Conservation (phyloP, 2,888 invertebrate genomes). For the Melanchra persicariae region DNA sequence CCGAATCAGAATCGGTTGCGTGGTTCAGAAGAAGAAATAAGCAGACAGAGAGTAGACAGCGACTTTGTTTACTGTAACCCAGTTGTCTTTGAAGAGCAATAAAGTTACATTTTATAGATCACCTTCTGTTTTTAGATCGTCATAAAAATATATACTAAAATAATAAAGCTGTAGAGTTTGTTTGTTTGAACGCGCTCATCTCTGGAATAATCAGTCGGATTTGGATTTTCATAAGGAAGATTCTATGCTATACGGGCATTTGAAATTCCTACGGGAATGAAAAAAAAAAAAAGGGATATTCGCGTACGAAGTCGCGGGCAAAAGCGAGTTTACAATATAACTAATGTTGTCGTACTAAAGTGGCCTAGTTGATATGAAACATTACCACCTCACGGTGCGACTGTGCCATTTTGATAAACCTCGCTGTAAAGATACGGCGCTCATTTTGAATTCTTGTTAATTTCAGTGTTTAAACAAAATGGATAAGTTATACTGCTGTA, state of each 20-base stretch:
- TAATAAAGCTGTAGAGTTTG: too few relatives aligned
- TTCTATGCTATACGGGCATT: too few relatives aligned
- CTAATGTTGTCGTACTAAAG: conserved; percentile 12
- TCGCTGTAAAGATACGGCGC: conserved; percentile 49
- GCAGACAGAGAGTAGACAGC: too few relatives aligned
- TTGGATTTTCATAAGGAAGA: too few relatives aligned
- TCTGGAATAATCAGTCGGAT: too few relatives aligned
- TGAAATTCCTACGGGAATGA: too few relatives aligned
- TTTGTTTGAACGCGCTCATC: too few relatives aligned
- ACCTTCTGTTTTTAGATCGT: not conserved
- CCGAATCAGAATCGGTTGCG: not conserved
- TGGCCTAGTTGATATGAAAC: conserved; percentile 53
- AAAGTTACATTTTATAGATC: not conserved
- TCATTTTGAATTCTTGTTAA: conserved; percentile 40
- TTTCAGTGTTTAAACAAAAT: conserved; percentile 24
- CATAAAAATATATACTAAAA: not conserved
- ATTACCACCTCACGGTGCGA: conserved; percentile 38
- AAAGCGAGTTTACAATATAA: too few relatives aligned
- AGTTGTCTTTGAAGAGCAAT: too few relatives aligned
- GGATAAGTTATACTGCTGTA: conserved; percentile 27
- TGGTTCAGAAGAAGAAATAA: not conserved
- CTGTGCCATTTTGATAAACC: conserved; percentile 58
- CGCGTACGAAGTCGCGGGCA: too few relatives aligned
- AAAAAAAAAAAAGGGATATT: too few relatives aligned
- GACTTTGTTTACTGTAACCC: not conserved